Conservation (phyloP, 2,113 vertebrate species). For the Planiliza haematocheilus region DNA sequence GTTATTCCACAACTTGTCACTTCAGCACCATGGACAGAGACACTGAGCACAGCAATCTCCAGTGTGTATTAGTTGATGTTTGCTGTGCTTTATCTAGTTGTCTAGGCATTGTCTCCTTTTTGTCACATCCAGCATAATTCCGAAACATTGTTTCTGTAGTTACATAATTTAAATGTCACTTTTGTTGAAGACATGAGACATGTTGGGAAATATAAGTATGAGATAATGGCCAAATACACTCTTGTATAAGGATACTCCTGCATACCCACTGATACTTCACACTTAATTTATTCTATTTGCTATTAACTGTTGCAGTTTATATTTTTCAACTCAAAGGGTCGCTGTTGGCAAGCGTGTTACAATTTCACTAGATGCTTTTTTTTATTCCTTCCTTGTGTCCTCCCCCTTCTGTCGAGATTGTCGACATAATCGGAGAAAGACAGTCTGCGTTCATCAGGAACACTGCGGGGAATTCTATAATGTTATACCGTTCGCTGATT, state of each 20-base stretch:
- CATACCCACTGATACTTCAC: neutral
- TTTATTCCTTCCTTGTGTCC: constrained; percentile 20
- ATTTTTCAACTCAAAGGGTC: constrained; percentile 56
- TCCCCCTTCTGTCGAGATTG: constrained; percentile 16
- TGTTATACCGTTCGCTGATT: neutral
- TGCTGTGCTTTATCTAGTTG: too few species aligned
- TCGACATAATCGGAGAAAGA: neutral
- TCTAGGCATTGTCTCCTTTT: too few species aligned
- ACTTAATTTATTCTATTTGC: rapidly evolving
- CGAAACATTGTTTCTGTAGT: too few species aligned
- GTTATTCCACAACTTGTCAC: too few species aligned
- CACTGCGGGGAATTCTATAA: neutral
- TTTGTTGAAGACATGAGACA: rapidly evolving
- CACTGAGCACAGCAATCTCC: too few species aligned
- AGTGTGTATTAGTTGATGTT: too few species aligned
- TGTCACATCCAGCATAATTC: too few species aligned
- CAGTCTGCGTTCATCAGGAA: neutral
- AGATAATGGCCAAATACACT: neutral
- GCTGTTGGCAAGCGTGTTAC: constrained; percentile 51
- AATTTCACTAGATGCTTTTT: neutral
- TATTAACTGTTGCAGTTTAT: constrained; percentile 51
- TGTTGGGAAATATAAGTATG: neutral
- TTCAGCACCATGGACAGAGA: too few species aligned
- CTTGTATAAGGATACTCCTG: rapidly evolving
- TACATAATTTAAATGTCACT: rapidly evolving